Conservation (phyloP, 2,797 vertebrate genomes). For the Liparis tanakae region DNA sequence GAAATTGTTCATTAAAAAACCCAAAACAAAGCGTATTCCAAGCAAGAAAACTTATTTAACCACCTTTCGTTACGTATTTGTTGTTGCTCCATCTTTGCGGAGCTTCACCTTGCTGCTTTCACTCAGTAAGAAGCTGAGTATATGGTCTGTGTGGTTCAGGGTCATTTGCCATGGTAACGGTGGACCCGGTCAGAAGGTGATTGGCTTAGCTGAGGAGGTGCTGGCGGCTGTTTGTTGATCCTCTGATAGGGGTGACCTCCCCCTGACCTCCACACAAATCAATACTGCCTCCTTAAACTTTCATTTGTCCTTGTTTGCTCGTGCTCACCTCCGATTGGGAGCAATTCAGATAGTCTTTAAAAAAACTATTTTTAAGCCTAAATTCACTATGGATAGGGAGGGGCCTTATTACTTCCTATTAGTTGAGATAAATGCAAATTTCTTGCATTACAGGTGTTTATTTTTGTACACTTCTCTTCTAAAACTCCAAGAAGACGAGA, state of each 20-base stretch:
- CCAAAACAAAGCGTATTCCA: not conserved
- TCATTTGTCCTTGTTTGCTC: conserved; percentile 81
- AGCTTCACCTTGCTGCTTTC: conserved; percentile 39
- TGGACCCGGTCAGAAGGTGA: conserved; percentile 74
- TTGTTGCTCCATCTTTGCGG: conserved; percentile 36
- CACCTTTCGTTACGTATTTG: conserved; percentile 19
- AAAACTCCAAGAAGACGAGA: not conserved
- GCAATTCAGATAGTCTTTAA: conserved; percentile 60
- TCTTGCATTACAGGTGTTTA: not conserved
- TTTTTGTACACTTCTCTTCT: not conserved
- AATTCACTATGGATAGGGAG: conserved; percentile 30
- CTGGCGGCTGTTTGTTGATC: conserved; percentile 82
- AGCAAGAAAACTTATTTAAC: conserved; percentile 14
- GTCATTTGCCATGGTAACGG: conserved; percentile 79
- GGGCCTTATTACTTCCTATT: not conserved
- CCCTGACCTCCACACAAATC: conserved; percentile 80
- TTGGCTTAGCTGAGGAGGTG: conserved; percentile 69
- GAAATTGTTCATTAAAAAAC: not conserved
- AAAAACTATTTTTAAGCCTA: conserved; percentile 24
- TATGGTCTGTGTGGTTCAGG: conserved; percentile 66
- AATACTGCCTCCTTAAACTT: conserved; percentile 85
- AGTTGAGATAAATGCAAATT: not conserved
- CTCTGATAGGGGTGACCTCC: conserved; percentile 80
- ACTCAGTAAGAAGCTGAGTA: conserved; percentile 44
- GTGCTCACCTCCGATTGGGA: conserved; percentile 70